Base-by-base conservation (phyloP, 2,797 vertebrate genomes). In the Menidia menidia region DNA sequence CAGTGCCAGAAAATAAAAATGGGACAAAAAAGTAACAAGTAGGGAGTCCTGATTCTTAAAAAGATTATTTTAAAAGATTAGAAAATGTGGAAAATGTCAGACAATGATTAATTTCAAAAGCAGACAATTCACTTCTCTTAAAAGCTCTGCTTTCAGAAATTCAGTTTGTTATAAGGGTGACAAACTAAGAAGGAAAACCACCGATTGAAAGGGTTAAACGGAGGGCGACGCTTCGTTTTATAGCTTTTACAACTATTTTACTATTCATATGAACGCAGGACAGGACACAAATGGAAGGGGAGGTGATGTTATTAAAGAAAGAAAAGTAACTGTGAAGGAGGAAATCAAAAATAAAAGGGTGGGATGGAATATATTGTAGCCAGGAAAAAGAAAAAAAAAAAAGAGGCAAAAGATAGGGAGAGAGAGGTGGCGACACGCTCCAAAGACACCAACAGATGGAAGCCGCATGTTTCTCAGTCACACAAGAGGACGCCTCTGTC, bases 361-460 rank as follows among this genome's bases (percentile, higher is more conserved):
- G 25, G 25, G 25, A 25, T 25, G 25, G 25, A 25, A 25, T 25
- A 66, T 13, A 11, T 12, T 51, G 19, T 2, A 11, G 60, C 25
- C 52, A 69, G 25, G 43, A 39, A 60, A 72, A 60, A 31, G 56
- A 58, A 58, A 6, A 12, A 30, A 54, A 52, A 61, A 66, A 60
- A 30, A 55, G 54, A 48, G 19, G 33, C 15, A 32, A 30, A 25
- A 67, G 6, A 66, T 15, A 41, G 1, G 41, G 35, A 70, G 43
- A 60, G 54, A 72, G 4, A 35, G 2, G 50, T 11, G 39, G 56
- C 60, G 39, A 47, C 39, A 8, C 45, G 58, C 47, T 14, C 18
- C 47, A 1, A 67, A 73, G 80, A 84, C 60, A 83, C 69, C 75
- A 11, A 31, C 10, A 63, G 57, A 43, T 60, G 3, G 47, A 53